These are phyloP conservation scores for Caenorhabditis elegans DNA, from an alignment of 1,140 invertebrate species.

Conservation along the genomic window DNA sequence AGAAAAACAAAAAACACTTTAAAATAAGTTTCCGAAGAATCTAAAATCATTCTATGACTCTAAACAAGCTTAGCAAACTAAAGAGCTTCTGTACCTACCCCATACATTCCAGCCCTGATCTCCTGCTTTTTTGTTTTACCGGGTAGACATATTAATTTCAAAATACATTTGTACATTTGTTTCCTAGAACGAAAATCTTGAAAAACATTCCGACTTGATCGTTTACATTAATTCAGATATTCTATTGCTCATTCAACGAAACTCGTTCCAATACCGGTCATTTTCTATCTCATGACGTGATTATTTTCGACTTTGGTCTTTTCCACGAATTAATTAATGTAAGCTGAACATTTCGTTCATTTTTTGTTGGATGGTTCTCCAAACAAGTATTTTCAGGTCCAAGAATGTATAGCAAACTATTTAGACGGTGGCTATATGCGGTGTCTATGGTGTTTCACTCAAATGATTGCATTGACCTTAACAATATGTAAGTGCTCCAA, in stretches of 20 bases:
- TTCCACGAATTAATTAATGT: slow-evolving; percentile 53
- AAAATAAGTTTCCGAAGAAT: too few relatives aligned
- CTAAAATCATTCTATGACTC: too few relatives aligned
- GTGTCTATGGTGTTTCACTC: slow-evolving; percentile 51
- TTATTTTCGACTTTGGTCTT: slow-evolving; percentile 55
- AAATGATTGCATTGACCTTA: slow-evolving; percentile 43
- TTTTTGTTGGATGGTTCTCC: too few relatives aligned
- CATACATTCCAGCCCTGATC: too few relatives aligned
- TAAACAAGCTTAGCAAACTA: too few relatives aligned
- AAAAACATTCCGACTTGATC: neutral
- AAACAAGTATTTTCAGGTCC: slow-evolving; percentile 40
- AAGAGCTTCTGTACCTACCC: too few relatives aligned
- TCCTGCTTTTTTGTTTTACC: too few relatives aligned
- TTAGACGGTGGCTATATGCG: slow-evolving; percentile 54
- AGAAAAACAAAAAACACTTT: neutral
- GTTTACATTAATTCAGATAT: slow-evolving; percentile 37
- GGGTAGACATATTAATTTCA: too few relatives aligned
- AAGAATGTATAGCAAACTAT: slow-evolving; percentile 56
- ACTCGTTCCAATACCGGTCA: slow-evolving; percentile 32
- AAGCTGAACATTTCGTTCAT: neutral
- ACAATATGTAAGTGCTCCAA: slow-evolving; percentile 8
- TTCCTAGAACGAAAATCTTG: too few relatives aligned
- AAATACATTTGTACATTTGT: too few relatives aligned
- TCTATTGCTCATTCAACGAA: slow-evolving; percentile 51
- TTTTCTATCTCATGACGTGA: slow-evolving; percentile 49